Base-by-base conservation (phyloP, 2,888 invertebrate species). In the Thelaira solivaga region DNA sequence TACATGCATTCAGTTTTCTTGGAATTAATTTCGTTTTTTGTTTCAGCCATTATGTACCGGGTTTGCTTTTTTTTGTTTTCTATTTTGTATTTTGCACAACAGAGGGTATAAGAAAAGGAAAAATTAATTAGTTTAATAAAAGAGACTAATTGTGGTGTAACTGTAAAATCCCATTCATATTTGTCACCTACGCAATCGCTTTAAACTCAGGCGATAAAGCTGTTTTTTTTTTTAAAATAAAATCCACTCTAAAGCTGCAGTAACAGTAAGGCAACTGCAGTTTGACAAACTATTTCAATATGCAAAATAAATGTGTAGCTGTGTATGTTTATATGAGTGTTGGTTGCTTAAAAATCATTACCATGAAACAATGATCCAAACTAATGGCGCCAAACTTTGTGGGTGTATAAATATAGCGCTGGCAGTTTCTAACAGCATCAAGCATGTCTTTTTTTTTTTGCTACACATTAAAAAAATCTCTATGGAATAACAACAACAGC, bases 91-190 rank as follows among this genome's bases (percentile, higher is more conserved):
- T n/a, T n/a, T n/a, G n/a, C n/a, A n/a, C n/a, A n/a, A n/a, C 24
- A 24, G 3, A 20, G 13, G n/a, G 31, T 4, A 10, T 13, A 39
- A 20, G 13, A 10, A 29, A 57, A 13, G 47, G 41, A 57, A 29
- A 8, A 69, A 78, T 65, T 74, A 78, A 74, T 78, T 78, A 65
- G 74, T 69, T 78, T 69, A 61, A 78, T 71, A 69, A 69, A 71
- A 74, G 39, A 61, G 41, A 78, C 55, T 78, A 78, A 78, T 78
- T 71, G 74, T 55, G 78, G 78, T 74, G 53, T 74, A 78, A 55
- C 74, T 74, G 71, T 22, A 43, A 78, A 61, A 74, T 67, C 65
- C 65, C 71, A 78, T 71, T 67, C 78, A 71, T 71, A 78, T 78
- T 71, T 74, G 69, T 78, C 74, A 74, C 64, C 65, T 59, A 71